Conservation (phyloP, 2,888 invertebrate species). For the Melanophora roralis region DNA sequence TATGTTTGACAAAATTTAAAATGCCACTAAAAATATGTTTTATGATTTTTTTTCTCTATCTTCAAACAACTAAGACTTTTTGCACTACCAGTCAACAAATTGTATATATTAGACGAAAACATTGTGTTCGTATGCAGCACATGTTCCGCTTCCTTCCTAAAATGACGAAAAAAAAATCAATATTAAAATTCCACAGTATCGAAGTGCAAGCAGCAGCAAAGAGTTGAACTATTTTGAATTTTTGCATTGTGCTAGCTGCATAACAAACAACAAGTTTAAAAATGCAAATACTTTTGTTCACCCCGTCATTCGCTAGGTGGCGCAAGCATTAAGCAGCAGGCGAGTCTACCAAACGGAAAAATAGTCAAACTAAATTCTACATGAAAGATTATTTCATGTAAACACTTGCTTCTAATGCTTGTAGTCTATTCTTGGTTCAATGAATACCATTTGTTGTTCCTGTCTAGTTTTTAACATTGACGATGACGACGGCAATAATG, state of each 20-base stretch:
- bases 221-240: conserved; percentile 42
- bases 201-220: background rate
- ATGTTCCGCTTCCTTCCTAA: conserved; percentile 33
- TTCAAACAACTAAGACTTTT: background rate
- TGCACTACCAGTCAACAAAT: background rate
- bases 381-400: conserved; percentile 57
- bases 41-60: background rate
- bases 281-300: conserved; percentile 1
- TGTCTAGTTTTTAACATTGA: conserved; percentile 42
- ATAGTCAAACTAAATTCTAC: conserved; percentile 38
- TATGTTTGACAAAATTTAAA: conserved; percentile 34
- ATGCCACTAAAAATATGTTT: conserved; percentile 43
- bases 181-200: conserved; percentile 11
- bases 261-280: conserved; percentile 30
- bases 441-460: conserved; percentile 21
- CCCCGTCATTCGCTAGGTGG: background rate
- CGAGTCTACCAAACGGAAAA: background rate
- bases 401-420: conserved; percentile 57
- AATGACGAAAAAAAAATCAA: background rate
- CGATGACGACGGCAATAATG: conserved; percentile 21
- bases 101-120: conserved; percentile 1
- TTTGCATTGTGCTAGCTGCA: background rate
- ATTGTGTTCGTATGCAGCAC: background rate
- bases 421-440: conserved; percentile 38
- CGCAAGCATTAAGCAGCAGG: background rate